phyloP scores from a whole-genome alignment of 2,797 vertebrate species.

The Poeciliopsis presidionis region DNA sequence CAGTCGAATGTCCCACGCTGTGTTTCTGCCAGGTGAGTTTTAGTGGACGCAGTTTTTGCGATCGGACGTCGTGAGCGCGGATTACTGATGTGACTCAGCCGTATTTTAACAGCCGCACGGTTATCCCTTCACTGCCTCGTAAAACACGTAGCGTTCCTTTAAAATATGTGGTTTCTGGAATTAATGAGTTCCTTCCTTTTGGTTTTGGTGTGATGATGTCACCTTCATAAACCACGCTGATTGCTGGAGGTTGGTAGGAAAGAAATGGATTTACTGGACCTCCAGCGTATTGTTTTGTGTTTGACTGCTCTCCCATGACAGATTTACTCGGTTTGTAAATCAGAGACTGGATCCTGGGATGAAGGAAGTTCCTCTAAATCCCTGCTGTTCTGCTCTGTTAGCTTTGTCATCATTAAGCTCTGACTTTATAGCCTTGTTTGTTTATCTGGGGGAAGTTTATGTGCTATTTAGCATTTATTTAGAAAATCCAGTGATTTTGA shows the following conservation, averaged over 20 bases:
- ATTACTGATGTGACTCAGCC: slow-evolving; percentile 70
- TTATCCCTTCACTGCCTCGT: slow-evolving; percentile 60
- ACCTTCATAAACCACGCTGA: slow-evolving; percentile 54
- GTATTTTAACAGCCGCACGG: slow-evolving; percentile 64
- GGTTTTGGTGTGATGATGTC: slow-evolving; percentile 60
- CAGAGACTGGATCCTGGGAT: slow-evolving; percentile 4
- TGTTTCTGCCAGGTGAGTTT: slow-evolving; percentile 47
- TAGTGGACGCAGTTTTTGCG: slow-evolving; percentile 60
- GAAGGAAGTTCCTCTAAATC: background rate
- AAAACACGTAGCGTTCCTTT: slow-evolving; percentile 57
- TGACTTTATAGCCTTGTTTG: background rate
- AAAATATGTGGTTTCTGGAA: slow-evolving; percentile 34
- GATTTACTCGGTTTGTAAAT: slow-evolving; percentile 15
- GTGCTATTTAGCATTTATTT: background rate
- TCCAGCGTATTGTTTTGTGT: slow-evolving; percentile 35
- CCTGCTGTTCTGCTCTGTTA: background rate
- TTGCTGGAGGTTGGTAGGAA: slow-evolving; percentile 30
- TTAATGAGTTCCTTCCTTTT: slow-evolving; percentile 59
- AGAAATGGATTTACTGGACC: slow-evolving; percentile 38
- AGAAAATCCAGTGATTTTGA: background rate
- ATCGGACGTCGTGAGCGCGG: slow-evolving; percentile 62
- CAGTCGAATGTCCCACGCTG: slow-evolving; percentile 15
- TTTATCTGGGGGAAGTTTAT: background rate
- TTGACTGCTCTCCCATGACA: slow-evolving; percentile 12
- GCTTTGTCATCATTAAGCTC: background rate